Evolutionary conservation across 2,888 invertebrate species (phyloP).

Genomic region (Bruchidius siliquastri): DNA sequence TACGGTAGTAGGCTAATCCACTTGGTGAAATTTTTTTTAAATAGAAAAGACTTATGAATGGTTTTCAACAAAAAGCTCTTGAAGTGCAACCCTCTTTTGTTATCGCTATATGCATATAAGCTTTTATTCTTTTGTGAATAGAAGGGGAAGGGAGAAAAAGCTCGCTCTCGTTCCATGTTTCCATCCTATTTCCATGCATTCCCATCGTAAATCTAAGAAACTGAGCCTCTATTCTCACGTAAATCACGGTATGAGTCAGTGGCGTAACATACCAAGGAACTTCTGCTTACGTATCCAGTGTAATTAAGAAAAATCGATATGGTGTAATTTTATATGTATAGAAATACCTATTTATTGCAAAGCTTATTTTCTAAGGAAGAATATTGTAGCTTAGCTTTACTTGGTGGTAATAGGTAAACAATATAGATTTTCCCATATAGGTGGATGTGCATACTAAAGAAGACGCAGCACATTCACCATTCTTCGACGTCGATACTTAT

Average conservation of each 20-base stretch:
- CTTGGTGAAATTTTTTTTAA: background rate
- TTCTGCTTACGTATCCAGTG: too few species aligned
- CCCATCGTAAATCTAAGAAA: background rate
- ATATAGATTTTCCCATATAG: too few species aligned
- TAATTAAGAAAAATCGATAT: too few species aligned
- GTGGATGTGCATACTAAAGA: too few species aligned
- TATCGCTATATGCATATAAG: background rate
- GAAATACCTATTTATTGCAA: too few species aligned
- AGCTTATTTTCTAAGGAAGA: too few species aligned
- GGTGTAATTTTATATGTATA: too few species aligned
- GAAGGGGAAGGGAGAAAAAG: background rate
- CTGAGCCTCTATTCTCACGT: background rate
- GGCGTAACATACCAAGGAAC: background rate
- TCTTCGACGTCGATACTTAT: too few species aligned
- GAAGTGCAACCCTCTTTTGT: background rate
- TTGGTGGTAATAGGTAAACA: too few species aligned
- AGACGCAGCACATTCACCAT: too few species aligned
- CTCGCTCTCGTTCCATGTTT: background rate
- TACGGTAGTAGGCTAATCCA: background rate
- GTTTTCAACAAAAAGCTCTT: background rate
- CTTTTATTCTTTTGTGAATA: background rate
- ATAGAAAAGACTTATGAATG: background rate
- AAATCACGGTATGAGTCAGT: background rate
- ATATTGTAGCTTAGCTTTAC: too few species aligned
- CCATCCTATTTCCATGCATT: background rate